phyloP scores from a whole-genome alignment of 2,888 invertebrate genomes.

The Eurytoma adleriae region DNA sequence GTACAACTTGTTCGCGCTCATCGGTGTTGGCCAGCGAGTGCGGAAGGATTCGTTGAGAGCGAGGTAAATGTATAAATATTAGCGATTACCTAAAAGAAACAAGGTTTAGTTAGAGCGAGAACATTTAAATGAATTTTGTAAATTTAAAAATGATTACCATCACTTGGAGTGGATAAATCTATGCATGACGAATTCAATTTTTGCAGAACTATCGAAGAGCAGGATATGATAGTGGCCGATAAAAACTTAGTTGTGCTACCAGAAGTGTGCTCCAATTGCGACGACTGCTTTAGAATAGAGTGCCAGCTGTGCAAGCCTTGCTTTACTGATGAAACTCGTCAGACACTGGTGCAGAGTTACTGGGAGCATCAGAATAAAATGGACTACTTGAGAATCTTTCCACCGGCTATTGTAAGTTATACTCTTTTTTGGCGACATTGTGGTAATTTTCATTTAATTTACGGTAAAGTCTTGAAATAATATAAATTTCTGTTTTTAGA shows the following conservation, averaged over 20 bases:
- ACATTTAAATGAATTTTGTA: too few relatives aligned
- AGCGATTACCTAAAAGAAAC: not conserved
- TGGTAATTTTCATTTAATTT: not conserved
- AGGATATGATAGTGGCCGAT: slow-evolving; percentile 84
- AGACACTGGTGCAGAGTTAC: slow-evolving; percentile 83
- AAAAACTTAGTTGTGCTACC: slow-evolving; percentile 89
- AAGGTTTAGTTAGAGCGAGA: too few relatives aligned
- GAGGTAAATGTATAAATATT: slow-evolving; percentile 69
- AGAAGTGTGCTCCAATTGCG: slow-evolving; percentile 81
- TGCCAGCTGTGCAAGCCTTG: slow-evolving; percentile 91
- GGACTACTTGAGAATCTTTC: slow-evolving; percentile 89
- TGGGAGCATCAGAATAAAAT: slow-evolving; percentile 88
- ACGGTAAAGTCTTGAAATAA: not conserved
- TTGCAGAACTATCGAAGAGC: slow-evolving; percentile 71
- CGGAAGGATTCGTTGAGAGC: slow-evolving; percentile 72
- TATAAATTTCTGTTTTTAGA: slow-evolving; percentile 64
- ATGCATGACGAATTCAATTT: not conserved
- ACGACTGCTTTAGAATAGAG: slow-evolving; percentile 81
- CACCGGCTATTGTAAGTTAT: slow-evolving; percentile 81
- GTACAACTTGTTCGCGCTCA: slow-evolving; percentile 87
- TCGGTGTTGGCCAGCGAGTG: slow-evolving; percentile 83
- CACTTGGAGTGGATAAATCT: slow-evolving; percentile 13
- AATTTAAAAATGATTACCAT: not conserved
- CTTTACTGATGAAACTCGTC: slow-evolving; percentile 79
- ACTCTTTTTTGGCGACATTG: too few relatives aligned